A percentile compares a stretch with the other conserved stretches of the same genome.
Conservation (phyloP, 2,113 vertebrate genomes). For the Entelurus aequoreus region DNA sequence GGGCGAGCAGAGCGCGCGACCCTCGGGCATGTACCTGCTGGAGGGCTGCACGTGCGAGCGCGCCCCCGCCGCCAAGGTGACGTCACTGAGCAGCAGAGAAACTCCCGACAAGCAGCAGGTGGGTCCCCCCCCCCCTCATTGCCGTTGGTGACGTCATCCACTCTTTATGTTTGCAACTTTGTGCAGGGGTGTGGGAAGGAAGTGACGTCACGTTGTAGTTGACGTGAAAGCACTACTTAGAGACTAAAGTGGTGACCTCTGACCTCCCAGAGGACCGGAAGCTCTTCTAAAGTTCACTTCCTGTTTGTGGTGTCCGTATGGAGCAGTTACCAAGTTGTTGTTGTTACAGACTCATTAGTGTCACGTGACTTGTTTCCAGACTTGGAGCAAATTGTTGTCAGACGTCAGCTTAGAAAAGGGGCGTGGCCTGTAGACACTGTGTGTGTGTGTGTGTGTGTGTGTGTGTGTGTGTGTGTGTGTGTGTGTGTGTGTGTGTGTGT, state of each 20-base stretch:
- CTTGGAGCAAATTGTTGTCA: neutral
- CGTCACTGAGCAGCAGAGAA: constrained; percentile 70
- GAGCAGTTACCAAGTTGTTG: neutral
- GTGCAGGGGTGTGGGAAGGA: too few relatives aligned
- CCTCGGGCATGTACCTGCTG: constrained; percentile 88
- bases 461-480: constrained; percentile 7
- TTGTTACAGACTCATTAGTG: neutral
- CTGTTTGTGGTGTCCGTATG: too few relatives aligned
- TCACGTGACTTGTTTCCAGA: neutral
- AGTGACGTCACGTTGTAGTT: too few relatives aligned
- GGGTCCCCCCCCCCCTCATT: neutral
- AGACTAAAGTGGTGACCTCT: too few relatives aligned
- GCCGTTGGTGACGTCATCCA: too few relatives aligned
- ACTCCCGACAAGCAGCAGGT: constrained; percentile 79
- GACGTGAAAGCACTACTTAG: too few relatives aligned
- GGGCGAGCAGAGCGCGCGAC: constrained; percentile 84
- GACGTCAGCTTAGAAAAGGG: neutral
- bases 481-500: constrained; percentile 10
- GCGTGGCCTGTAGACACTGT: neutral
- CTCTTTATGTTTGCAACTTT: too few relatives aligned
- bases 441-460: constrained; percentile 19
- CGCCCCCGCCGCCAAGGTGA: constrained; percentile 74
- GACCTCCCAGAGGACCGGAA: too few relatives aligned
- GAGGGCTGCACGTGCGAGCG: constrained; percentile 92
- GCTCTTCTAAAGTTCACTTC: too few relatives aligned